Evolutionary conservation across 2,797 vertebrate species (phyloP), one percentile per base, ranked within the genome.

Genomic region (Anisognathus igniventris): DNA sequence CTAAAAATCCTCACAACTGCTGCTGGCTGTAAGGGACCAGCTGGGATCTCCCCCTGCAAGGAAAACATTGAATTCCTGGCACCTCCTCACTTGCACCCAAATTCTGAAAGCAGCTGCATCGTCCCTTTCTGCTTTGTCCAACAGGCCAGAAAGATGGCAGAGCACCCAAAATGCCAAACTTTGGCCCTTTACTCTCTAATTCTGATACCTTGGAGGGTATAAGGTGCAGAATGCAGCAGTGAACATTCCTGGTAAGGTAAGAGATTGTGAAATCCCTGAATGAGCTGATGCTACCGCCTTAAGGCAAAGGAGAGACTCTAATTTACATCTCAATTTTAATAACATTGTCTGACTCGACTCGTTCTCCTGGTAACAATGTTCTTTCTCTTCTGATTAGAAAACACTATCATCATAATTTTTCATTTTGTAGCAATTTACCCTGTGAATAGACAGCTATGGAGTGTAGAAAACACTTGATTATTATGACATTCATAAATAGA

Each of bases 351-450:
- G 86, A 91, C 53, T 79, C 33, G 4, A 73, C 57, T 77, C 42
- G 10, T 62, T 86, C 88, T 95, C 94, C 82, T 56, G 92, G 56
- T 77, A 88, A 71, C 93, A 90, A 77, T 94, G 87, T 96, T 95
- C 91, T 78, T 73, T 76, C 47, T 71, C 40, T 39, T 86, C 24
- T 86, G 75, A 92, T 75, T 77, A 84, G 65, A 78, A 93, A 86
- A 87, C 33, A 28, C 50, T 30, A 53, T 33, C 58, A 27, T 31
- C 18, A 9, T 48, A 35, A 76, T 76, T 93, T 95, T 61, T 82
- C 84, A 64, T 27, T 83, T 65, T 53, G 28, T 56, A 70, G 37
- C 23, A 64, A 93, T 88, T 66, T 25, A 37, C 33, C 39, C 53
- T 47, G 80, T 79, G 35, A 87, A 66, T 53, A 67, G 39, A 61